Conservation (phyloP, 2,888 invertebrate genomes). For the Amiota communis region DNA sequence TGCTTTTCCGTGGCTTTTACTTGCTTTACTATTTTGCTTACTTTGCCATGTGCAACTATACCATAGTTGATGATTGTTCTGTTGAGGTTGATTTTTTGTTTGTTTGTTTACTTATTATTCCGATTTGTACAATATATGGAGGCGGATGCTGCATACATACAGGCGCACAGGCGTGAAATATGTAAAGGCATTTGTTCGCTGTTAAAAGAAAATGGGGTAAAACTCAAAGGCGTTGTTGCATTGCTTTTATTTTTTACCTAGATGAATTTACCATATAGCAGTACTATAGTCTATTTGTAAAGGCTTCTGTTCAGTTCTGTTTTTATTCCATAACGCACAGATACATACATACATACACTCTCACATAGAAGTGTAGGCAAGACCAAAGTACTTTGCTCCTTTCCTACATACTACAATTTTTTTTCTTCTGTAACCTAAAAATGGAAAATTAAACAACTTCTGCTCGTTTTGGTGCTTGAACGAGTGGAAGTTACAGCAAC, state of each 20-base stretch:
- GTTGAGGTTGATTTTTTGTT: neutral
- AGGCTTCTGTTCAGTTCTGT: neutral
- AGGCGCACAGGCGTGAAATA: slow-evolving; percentile 6
- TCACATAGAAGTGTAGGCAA: slow-evolving; percentile 34
- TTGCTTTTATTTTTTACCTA: neutral
- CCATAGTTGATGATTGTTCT: too few relatives aligned
- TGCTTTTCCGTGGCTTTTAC: neutral
- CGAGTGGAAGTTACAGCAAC: slow-evolving; percentile 59
- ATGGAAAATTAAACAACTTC: slow-evolving; percentile 70
- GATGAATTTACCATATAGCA: neutral
- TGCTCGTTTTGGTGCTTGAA: slow-evolving; percentile 70
- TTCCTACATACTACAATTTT: slow-evolving; percentile 41
- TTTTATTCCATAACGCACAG: slow-evolving; percentile 9
- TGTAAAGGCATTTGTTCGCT: slow-evolving; percentile 17
- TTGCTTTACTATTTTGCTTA: neutral
- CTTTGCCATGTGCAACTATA: neutral
- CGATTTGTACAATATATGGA: slow-evolving; percentile 15
- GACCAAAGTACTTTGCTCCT: slow-evolving; percentile 41
- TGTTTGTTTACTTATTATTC: slow-evolving; percentile 22
- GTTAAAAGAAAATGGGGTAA: slow-evolving; percentile 1
- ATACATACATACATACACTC: slow-evolving; percentile 19
- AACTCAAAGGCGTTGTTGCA: neutral
- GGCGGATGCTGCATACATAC: slow-evolving; percentile 6
- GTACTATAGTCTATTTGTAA: too few relatives aligned
- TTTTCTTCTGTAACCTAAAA: slow-evolving; percentile 53